Conservation (phyloP, 2,113 vertebrate species). For the Nothoprocta pentlandii region DNA sequence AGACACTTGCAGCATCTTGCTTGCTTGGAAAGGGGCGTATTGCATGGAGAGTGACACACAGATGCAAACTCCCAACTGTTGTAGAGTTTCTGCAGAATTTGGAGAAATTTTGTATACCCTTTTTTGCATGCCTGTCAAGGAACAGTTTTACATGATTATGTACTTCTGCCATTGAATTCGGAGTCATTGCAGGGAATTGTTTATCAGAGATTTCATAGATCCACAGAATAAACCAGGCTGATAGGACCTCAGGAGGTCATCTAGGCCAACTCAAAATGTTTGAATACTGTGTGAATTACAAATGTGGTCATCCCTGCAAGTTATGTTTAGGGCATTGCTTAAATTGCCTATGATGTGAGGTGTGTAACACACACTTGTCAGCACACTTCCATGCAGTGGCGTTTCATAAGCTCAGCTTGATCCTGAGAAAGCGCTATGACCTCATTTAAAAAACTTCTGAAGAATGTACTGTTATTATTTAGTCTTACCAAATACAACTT, state of each 20-base stretch:
- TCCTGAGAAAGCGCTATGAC: background rate
- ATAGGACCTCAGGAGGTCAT: background rate
- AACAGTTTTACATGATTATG: background rate
- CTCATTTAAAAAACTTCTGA: background rate
- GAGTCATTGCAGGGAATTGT: background rate
- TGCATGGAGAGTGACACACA: background rate
- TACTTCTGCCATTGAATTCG: background rate
- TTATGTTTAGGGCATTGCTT: background rate
- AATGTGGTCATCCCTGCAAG: background rate
- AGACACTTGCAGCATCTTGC: background rate
- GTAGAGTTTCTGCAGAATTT: background rate
- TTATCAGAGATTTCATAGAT: background rate
- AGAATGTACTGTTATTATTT: slow-evolving; percentile 23
- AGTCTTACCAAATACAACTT: background rate
- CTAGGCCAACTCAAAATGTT: background rate
- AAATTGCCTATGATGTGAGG: background rate
- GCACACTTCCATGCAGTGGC: background rate
- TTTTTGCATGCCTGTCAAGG: background rate
- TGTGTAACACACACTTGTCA: background rate
- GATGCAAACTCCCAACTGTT: background rate
- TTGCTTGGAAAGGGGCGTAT: background rate
- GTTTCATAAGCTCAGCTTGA: background rate
- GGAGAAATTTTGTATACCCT: background rate
- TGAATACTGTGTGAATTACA: background rate
- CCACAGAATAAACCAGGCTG: background rate